Evolutionary conservation across 2,113 vertebrate genomes (phyloP), one percentile per base, ranked within the genome.

Genomic region (Eolophus roseicapilla): DNA sequence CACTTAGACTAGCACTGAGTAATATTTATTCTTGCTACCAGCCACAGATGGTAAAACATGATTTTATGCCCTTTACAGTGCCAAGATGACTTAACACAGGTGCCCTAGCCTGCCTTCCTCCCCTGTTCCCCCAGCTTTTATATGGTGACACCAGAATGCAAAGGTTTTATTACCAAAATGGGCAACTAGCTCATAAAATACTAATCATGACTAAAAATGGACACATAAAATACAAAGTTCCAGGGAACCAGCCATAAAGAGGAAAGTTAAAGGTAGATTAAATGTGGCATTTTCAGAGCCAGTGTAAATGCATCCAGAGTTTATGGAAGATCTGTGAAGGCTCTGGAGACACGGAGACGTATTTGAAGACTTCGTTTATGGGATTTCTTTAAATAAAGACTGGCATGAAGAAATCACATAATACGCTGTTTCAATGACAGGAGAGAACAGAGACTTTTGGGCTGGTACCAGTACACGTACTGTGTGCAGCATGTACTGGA

Each of bases 131-230:
- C 5, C 24, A 57, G 29, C 28, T 57, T 87, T 79, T 60, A 37
- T 21, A 49, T 0, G 0, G 28, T 41, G 28, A 64, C 27, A 39
- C 12, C 4, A 2, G 31, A 83, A 71, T 3, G 12, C 21, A 65
- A 82, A 57, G 27, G 10, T 53, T 91, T 60, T 78, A 39, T 67
- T 33, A 64, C 7, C 41, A 71, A 77, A 85, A 74, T 35, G 23
- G 33, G 35, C 29, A 96, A 29, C 6, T 35, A 44, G 33, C 47
- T 94, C 70, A 75, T 76, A 77, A 96, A 95, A 93, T 60, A 88
- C 41, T 76, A 87, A 93, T 86, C 47, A 95, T 89, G 19, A 21
- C 82, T 77, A 43, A 82, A 94, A 93, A 64, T 4, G 10, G 46
- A 28, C 21, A 39, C 1, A 10, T 33, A 67, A 95, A 91, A 69